Base-by-base conservation (phyloP, 2,888 invertebrate species). In the Allygus modestus region DNA sequence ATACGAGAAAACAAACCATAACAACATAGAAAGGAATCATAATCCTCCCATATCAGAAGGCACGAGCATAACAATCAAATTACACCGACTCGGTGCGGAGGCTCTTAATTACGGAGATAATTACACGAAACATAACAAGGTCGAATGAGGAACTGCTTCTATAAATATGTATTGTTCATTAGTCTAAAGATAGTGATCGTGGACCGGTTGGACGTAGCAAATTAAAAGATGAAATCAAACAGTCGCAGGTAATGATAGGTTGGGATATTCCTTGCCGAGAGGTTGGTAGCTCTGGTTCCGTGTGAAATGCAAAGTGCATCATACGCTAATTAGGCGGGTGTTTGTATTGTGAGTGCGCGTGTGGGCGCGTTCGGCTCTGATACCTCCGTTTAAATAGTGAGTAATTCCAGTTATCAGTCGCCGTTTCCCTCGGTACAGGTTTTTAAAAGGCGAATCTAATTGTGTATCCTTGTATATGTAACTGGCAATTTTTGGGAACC, bases 121-220 rank as follows among this genome's bases (percentile, higher is more conserved):
- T 71, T 71, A 71, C 41, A 33, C 71, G 71, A 71, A 71, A 71
- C 65, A 41, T 23, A 71, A 71, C 71, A 33, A 41, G 71, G 71
- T 71, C 71, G 26, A 71, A 71, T 12, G 41, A 69, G 69, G 33
- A 71, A n/a, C 31, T 17, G 69, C 33, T n/a, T 71, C 33, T 51
- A 77, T 77, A 77, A 77, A 77, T 77, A 77, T 77, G 77, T 77
- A 77, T 77, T 77, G 77, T 77, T 77, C 77, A 77, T 77, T 77
- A 77, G 77, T 28, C 51, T 77, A 28, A 43, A 28, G 77, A 77
- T 77, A 77, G 15, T 51, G 1, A 77, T 77, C 77, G 33, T 11
- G 26, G 28, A 15, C 41, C 71, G 71, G 71, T 41, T 41, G 77
- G 26, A 73, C 37, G 73, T 12, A 46, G 77, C 46, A 17, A 71